These are phyloP conservation scores for Machimus atricapillus DNA, from an alignment of 2,888 invertebrate genomes.

Conservation along the genomic window DNA sequence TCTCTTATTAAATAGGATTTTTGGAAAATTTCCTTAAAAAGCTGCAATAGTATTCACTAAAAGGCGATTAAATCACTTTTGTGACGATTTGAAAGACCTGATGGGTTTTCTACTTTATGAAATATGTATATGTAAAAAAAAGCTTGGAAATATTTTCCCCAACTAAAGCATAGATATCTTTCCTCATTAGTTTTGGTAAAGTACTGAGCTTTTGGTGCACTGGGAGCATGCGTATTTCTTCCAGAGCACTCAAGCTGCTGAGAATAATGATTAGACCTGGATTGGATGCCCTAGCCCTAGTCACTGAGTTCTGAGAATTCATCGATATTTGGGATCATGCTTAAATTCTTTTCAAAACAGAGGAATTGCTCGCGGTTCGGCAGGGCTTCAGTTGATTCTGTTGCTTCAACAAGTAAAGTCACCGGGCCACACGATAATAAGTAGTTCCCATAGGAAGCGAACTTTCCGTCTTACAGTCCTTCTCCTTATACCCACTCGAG, in stretches of 20 bases:
- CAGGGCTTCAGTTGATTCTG: not conserved
- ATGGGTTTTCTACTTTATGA: not conserved
- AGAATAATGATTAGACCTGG: not conserved
- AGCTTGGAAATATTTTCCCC: not conserved
- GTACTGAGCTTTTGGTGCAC: not conserved
- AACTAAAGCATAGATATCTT: not conserved
- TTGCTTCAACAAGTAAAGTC: not conserved
- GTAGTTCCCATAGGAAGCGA: not conserved
- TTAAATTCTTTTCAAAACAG: not conserved
- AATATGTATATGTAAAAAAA: not conserved
- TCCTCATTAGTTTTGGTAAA: not conserved
- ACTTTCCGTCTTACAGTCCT: not conserved
- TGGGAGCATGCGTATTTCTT: not conserved
- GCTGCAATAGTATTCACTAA: no score
- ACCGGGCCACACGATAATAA: not conserved
- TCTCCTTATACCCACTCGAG: not conserved
- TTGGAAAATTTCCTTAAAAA: not conserved
- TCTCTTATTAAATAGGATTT: not conserved
- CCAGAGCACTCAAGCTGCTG: not conserved
- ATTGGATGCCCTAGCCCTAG: not conserved
- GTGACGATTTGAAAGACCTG: not conserved
- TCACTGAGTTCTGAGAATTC: not conserved
- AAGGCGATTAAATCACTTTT: not conserved
- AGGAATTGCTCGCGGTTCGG: not conserved
- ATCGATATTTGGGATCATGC: not conserved